phyloP scores from a whole-genome alignment of 2,113 vertebrate genomes.

The Lagopus leucura region DNA sequence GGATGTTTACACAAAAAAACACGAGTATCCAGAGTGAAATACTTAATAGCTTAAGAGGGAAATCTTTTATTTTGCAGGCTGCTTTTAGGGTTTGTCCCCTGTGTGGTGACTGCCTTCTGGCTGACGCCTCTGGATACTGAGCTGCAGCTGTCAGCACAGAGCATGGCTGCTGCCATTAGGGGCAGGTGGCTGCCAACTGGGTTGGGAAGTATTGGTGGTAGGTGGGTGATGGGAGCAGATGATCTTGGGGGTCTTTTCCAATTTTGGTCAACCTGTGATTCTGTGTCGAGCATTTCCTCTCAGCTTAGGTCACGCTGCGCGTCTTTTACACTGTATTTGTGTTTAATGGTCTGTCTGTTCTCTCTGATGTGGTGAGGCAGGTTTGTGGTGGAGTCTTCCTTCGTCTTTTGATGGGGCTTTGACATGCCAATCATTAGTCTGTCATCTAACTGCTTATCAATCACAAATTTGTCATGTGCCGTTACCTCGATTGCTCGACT shows the following conservation, averaged over 20 bases:
- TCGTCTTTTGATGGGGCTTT: neutral
- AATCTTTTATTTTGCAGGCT: neutral
- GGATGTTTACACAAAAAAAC: neutral
- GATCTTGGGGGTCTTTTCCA: too few relatives aligned
- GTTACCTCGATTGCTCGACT: neutral
- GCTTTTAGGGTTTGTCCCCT: neutral
- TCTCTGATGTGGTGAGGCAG: neutral
- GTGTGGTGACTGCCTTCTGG: neutral
- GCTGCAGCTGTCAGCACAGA: neutral
- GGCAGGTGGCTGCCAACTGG: neutral
- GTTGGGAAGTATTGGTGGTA: too few relatives aligned
- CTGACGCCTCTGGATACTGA: neutral
- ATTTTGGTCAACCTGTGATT: too few relatives aligned
- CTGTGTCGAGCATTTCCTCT: neutral
- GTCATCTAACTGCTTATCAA: neutral
- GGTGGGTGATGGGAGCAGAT: too few relatives aligned
- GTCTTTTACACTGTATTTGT: neutral
- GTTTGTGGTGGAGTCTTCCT: neutral
- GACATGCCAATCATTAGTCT: neutral
- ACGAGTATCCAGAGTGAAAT: neutral
- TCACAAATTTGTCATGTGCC: neutral
- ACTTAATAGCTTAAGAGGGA: neutral
- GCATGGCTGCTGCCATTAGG: rapidly evolving
- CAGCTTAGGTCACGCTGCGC: neutral
- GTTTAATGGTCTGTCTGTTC: rapidly evolving